Evolutionary conservation across 2,888 invertebrate genomes (phyloP).

Genomic region (Unio delphinus): DNA sequence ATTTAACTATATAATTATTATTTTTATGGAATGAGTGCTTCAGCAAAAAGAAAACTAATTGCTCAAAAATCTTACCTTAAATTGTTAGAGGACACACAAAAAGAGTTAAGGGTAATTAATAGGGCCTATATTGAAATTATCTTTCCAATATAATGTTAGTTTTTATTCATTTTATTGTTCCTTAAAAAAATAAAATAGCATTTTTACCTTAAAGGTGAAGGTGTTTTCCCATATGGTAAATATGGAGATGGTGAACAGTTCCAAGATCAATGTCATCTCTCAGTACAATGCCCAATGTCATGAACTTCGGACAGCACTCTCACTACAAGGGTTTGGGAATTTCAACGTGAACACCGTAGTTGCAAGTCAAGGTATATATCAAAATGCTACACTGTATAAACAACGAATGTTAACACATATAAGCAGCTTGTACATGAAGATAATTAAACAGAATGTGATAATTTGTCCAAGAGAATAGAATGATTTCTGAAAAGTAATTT

Average conservation of each 20-base stretch:
- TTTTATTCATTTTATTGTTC: not conserved
- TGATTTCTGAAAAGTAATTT: too few species aligned
- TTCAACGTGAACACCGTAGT: constrained; percentile 47
- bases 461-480: too few species aligned
- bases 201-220: constrained; percentile 28
- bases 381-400: not conserved
- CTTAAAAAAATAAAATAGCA: not conserved
- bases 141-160: not conserved
- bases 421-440: not conserved
- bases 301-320: constrained; percentile 36
- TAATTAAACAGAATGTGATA: not conserved
- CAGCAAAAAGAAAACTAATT: too few species aligned
- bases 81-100: too few species aligned
- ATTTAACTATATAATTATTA: too few species aligned
- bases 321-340: constrained; percentile 14
- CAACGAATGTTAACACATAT: not conserved
- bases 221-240: constrained; percentile 28
- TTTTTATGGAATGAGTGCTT: too few species aligned
- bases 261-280: constrained; percentile 44
- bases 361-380: constrained; percentile 51
- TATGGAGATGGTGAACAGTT: constrained; percentile 10
- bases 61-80: too few species aligned
- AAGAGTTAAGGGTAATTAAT: too few species aligned
- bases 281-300: constrained; percentile 61
- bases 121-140: too few species aligned